A percentile compares a stretch with the other conserved stretches of the same genome.
These are phyloP conservation scores for Eupleurogrammus muticus DNA, from an alignment of 2,797 vertebrate genomes.

Conservation along the genomic window DNA sequence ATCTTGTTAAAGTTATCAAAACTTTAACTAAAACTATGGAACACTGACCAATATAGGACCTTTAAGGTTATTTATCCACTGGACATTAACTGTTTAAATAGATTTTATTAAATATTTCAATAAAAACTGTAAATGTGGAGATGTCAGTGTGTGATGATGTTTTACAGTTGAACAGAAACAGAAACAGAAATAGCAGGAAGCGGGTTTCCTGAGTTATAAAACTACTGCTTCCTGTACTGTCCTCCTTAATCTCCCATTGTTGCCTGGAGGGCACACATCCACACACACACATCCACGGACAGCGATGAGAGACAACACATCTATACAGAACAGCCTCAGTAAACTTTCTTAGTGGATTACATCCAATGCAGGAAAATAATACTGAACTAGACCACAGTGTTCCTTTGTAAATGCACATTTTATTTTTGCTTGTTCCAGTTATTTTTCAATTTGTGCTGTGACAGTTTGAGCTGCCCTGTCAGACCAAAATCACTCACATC, in stretches of 20 bases:
- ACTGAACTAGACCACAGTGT: background rate
- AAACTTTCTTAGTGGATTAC: background rate
- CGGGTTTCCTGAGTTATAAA: slow-evolving; percentile 46
- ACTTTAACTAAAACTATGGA: too few species aligned
- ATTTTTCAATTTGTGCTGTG: background rate
- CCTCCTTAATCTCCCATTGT: slow-evolving; percentile 17
- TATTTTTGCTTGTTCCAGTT: too few species aligned
- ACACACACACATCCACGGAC: background rate
- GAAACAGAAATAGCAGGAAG: slow-evolving; percentile 42
- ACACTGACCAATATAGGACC: too few species aligned
- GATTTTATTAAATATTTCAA: too few species aligned
- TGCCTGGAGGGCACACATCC: background rate
- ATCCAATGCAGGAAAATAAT: background rate
- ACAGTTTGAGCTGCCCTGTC: background rate
- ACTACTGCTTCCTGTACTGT: slow-evolving; percentile 52
- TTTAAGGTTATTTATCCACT: too few species aligned
- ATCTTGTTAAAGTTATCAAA: too few species aligned
- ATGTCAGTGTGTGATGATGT: too few species aligned
- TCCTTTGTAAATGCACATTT: background rate
- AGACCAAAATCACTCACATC: background rate
- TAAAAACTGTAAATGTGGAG: too few species aligned
- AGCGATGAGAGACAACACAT: background rate
- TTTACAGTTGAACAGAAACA: background rate
- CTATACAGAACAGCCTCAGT: background rate
- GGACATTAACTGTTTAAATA: too few species aligned